Evolutionary conservation across 2,888 invertebrate genomes (phyloP), one percentile per base, ranked within the genome.

Genomic region (Drosophila stalkeri): DNA sequence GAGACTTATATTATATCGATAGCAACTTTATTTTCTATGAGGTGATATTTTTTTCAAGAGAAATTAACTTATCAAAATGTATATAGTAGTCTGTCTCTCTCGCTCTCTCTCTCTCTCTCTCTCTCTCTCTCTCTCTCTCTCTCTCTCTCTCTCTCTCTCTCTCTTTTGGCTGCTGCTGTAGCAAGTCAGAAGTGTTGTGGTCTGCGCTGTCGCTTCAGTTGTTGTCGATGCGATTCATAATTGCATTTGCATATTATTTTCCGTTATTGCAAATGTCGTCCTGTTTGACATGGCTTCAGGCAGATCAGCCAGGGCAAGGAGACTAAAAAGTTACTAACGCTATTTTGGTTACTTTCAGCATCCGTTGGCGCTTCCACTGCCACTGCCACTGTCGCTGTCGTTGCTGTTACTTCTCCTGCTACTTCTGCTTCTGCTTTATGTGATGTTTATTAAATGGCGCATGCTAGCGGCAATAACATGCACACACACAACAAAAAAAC

Each of bases 221-320:
- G 44, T 49, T 55, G 65, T 55, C 59, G 54, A 64, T 64, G 57
- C 39, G 44, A 39, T 49, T 73, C 82, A 87, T 86, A 86, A 86
- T 86, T 86, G 89, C 89, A 86, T 86, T 89, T 86, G 89, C 86
- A 86, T 89, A 86, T 89, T 89, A 89, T 89, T 89, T 89, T 72
- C 80, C 74, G 87, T 81, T 87, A 87, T 86, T 86, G 86, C 87
- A 89, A 87, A 86, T 85, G 86, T 87, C 89, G 78, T 64, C 82
- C 65, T 55, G 65, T 79, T 80, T 81, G 89, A 89, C 86, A 89
- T 81, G 75, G 77, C 82, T 73, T 84, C 82, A 68, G 62, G 39
- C 37, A 39, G 2, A 35, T 70, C 20, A 44, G 51, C 46, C 16
- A 46, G 51, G 57, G 52, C 16, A 31, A 31, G 20, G 41, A 35